A percentile compares a stretch with the other conserved stretches of the same genome.
phyloP scores from a whole-genome alignment of 2,888 invertebrate species.

The Drosophila affinis region DNA sequence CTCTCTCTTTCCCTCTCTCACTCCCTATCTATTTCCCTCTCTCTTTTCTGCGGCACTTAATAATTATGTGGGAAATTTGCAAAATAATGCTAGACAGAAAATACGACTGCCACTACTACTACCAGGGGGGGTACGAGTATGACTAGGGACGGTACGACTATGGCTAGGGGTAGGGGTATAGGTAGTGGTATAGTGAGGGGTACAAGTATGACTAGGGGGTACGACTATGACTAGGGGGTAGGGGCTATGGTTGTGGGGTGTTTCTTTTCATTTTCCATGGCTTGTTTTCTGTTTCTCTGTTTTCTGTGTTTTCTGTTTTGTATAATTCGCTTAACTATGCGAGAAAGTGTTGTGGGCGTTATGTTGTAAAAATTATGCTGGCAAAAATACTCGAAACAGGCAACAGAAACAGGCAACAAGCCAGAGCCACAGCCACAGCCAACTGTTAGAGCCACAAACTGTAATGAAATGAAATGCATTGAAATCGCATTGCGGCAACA shows the following conservation, averaged over 20 bases:
- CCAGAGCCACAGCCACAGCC: no score
- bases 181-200: no score
- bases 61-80: conserved; percentile 77
- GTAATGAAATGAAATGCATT: conserved; percentile 42
- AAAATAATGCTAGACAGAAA: conserved; percentile 76
- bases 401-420: neutral
- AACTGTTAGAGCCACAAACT: conserved; percentile 20
- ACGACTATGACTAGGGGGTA: no score
- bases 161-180: no score
- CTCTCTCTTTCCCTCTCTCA: conserved; percentile 15
- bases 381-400: conserved; percentile 24
- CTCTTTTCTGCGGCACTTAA: conserved; percentile 50
- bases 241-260: conserved; percentile 4
- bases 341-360: conserved; percentile 78
- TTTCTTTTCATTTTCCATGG: conserved; percentile 32
- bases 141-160: neutral
- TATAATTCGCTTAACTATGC: conserved; percentile 62
- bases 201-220: conserved; percentile 6
- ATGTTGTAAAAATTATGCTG: conserved; percentile 45
- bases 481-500: conserved; percentile 33
- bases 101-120: conserved; percentile 39
- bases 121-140: neutral
- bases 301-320: conserved; percentile 11
- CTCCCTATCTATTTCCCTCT: conserved; percentile 6
- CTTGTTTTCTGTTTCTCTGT: conserved; percentile 10